Conservation (phyloP, 1,140 invertebrate genomes). For the Subanguina moxae region DNA sequence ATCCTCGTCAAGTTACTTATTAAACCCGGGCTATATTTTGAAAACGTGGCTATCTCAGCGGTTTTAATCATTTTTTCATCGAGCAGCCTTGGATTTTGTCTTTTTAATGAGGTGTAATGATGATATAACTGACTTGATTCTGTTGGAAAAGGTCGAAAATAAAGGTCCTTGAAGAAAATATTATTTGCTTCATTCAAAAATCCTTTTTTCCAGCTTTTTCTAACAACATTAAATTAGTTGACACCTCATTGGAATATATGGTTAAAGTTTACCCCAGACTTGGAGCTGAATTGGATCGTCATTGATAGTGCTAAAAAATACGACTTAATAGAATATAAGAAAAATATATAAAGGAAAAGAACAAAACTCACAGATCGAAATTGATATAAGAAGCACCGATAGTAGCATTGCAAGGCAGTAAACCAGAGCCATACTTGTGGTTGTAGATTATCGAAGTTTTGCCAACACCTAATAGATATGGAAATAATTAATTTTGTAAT, state of each 20-base stretch:
- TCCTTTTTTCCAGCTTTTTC: too few relatives aligned
- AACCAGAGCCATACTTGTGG: constrained; percentile 33
- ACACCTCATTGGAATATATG: too few relatives aligned
- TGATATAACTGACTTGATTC: too few relatives aligned
- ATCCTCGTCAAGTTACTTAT: neutral
- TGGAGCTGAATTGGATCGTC: constrained; percentile 58
- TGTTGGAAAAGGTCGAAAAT: too few relatives aligned
- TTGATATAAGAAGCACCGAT: constrained; percentile 41
- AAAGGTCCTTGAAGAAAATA: too few relatives aligned
- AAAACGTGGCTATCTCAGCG: too few relatives aligned
- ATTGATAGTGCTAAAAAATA: constrained; percentile 19
- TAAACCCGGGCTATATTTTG: too few relatives aligned
- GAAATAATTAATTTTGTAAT: too few relatives aligned
- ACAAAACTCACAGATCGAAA: constrained; percentile 31
- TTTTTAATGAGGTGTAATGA: too few relatives aligned
- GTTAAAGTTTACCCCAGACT: constrained; percentile 92
- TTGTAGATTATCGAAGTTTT: constrained; percentile 31
- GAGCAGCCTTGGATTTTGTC: too few relatives aligned
- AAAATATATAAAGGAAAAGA: constrained; percentile 10
- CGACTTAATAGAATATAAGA: neutral
- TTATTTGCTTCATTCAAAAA: too few relatives aligned
- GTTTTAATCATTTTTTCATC: neutral
- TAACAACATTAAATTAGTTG: too few relatives aligned
- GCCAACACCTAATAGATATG: constrained; percentile 37
- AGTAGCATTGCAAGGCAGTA: constrained; percentile 30